A percentile compares a stretch with the other conserved stretches of the same genome.
phyloP scores from a whole-genome alignment of 2,888 invertebrate species.

The Halictus ligatus region DNA sequence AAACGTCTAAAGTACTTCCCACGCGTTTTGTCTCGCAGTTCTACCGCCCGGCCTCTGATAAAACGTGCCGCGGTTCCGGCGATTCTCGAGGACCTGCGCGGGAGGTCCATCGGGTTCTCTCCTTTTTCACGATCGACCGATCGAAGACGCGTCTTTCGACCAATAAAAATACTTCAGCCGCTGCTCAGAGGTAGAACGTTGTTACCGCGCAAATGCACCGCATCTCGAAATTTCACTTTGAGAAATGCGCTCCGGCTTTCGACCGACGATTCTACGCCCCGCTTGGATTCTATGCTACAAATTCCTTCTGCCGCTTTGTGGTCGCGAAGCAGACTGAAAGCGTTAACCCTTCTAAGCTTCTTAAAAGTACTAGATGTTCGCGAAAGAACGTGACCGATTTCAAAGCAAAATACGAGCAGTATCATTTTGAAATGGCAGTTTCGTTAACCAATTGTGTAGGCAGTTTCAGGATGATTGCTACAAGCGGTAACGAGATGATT shows the following conservation, averaged over 20 bases:
- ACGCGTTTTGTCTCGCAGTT: slow-evolving; percentile 12
- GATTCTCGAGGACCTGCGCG: slow-evolving; percentile 4
- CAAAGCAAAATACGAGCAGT: background rate
- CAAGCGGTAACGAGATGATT: no score
- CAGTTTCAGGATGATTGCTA: no score
- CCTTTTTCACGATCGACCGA: background rate
- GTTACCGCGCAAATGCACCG: background rate
- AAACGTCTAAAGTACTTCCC: background rate
- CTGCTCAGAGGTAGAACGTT: background rate
- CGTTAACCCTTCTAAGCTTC: background rate
- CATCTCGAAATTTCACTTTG: background rate
- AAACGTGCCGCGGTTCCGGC: background rate
- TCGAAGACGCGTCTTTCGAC: background rate
- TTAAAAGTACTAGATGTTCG: background rate
- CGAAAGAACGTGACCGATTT: background rate
- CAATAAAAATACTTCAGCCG: background rate
- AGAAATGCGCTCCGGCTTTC: background rate
- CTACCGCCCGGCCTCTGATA: background rate
- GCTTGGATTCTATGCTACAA: background rate
- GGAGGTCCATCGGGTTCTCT: background rate
- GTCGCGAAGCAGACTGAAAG: background rate
- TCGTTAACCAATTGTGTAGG: background rate
- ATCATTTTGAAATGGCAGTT: background rate
- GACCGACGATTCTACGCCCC: background rate
- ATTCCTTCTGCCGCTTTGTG: background rate